A percentile compares a stretch with the other conserved stretches of the same genome.
These are phyloP conservation scores for Hirtodrosophila duncani DNA, from an alignment of 2,888 invertebrate genomes.

Conservation along the genomic window DNA sequence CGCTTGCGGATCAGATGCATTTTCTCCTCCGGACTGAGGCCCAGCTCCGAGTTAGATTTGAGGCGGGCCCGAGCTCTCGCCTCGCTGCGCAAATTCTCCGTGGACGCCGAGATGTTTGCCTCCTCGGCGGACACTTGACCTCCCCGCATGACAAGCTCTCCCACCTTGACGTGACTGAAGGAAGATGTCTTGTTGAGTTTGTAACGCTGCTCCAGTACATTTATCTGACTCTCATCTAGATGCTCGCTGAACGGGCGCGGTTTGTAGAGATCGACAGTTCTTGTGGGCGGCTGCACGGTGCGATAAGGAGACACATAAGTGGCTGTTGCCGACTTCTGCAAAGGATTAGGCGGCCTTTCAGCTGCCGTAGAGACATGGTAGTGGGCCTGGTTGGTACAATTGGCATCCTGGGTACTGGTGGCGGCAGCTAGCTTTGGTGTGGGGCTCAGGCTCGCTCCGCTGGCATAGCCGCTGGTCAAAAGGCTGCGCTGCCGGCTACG, in stretches of 20 bases:
- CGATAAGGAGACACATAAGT: slow-evolving; percentile 70
- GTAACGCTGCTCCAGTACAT: slow-evolving; percentile 60
- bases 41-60: slow-evolving; percentile 86
- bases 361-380: slow-evolving; percentile 74
- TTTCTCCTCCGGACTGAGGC: slow-evolving; percentile 85
- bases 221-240: slow-evolving; percentile 61
- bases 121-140: slow-evolving; percentile 12
- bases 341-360: slow-evolving; percentile 53
- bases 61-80: slow-evolving; percentile 83
- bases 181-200: slow-evolving; percentile 77
- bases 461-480: slow-evolving; percentile 74
- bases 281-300: slow-evolving; percentile 44
- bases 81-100: slow-evolving; percentile 82
- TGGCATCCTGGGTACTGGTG: slow-evolving; percentile 64
- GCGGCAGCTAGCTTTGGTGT: slow-evolving; percentile 75
- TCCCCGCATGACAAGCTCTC: slow-evolving; percentile 31
- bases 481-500: slow-evolving; percentile 80
- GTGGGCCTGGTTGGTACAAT: slow-evolving; percentile 75
- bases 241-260: slow-evolving; percentile 77
- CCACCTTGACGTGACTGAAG: slow-evolving; percentile 61
- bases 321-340: slow-evolving; percentile 62
- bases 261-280: slow-evolving; percentile 54
- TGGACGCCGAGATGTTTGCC: slow-evolving; percentile 64
- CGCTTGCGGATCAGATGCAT: slow-evolving; percentile 80
- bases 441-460: slow-evolving; percentile 75